Evolutionary conservation across 2,797 vertebrate genomes (phyloP).

Genomic region (Xerus rutilus): DNA sequence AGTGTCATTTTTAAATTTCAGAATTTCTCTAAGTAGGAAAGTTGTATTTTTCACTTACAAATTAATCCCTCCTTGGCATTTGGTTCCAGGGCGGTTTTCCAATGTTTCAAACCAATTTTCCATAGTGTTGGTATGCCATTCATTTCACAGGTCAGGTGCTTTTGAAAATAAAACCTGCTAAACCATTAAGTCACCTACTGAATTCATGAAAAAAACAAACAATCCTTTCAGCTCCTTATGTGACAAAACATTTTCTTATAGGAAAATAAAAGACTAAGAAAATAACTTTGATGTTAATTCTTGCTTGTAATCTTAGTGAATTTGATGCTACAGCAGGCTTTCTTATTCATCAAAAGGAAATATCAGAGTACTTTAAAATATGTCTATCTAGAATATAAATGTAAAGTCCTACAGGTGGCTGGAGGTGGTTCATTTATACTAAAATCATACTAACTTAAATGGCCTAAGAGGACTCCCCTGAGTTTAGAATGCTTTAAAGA

Average conservation of each 20-base stretch:
- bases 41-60: not conserved
- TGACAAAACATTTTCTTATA: not conserved
- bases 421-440: not conserved
- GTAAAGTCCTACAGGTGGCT: not conserved
- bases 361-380: not conserved
- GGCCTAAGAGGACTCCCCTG: not conserved
- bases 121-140: slow-evolving; percentile 20
- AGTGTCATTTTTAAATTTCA: not conserved
- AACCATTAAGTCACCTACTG: not conserved
- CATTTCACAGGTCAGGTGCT: not conserved
- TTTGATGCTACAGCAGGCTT: not conserved
- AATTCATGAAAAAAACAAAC: not conserved
- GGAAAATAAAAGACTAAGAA: not conserved
- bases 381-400: not conserved
- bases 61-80: not conserved
- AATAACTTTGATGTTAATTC: not conserved
- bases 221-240: not conserved
- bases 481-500: not conserved
- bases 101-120: slow-evolving; percentile 55
- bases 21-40: not conserved
- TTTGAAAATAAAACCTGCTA: not conserved
- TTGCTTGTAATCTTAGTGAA: not conserved
- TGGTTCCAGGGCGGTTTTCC: slow-evolving; percentile 25
- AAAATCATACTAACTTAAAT: not conserved
- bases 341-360: not conserved